Evolutionary conservation across 2,113 vertebrate genomes (phyloP).

Genomic region (Trogon melanurus): DNA sequence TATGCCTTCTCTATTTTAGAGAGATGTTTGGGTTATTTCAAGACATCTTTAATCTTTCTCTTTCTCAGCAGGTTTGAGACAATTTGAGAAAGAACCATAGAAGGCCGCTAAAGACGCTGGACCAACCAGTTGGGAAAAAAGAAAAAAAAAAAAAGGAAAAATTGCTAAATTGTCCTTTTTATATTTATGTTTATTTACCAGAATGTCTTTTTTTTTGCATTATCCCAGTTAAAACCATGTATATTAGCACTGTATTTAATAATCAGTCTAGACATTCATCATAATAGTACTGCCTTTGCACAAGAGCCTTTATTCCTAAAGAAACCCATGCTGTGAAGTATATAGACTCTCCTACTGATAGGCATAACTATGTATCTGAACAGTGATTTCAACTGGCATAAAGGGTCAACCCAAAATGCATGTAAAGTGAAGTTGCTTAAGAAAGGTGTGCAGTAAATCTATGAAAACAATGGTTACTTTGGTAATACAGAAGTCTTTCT

Average conservation of each 20-base stretch:
- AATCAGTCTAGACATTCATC: constrained; percentile 81
- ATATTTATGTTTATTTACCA: constrained; percentile 87
- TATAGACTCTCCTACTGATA: constrained; percentile 77
- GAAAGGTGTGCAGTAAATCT: constrained; percentile 68
- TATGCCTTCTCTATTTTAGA: neutral
- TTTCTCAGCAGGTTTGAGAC: constrained; percentile 85
- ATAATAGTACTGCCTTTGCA: constrained; percentile 87
- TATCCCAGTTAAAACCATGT: constrained; percentile 82
- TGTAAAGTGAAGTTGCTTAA: constrained; percentile 50
- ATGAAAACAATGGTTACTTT: constrained; percentile 36
- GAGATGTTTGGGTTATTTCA: neutral
- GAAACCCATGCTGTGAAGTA: constrained; percentile 92
- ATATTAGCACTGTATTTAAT: constrained; percentile 91
- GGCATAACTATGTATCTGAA: neutral
- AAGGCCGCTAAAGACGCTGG: constrained; percentile 71
- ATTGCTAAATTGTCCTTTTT: constrained; percentile 85
- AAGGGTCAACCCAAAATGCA: constrained; percentile 23
- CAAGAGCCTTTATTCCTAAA: constrained; percentile 81
- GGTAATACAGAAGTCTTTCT: constrained; percentile 68
- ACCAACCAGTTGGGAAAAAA: constrained; percentile 68
- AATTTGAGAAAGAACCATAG: constrained; percentile 81
- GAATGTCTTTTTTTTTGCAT: constrained; percentile 75
- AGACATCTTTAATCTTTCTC: constrained; percentile 60
- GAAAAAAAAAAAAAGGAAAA: constrained; percentile 19
- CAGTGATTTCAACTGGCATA: constrained; percentile 47